Evolutionary conservation across 35 echinoderm and acorn worm species (phyloP).

Genomic region (Amphiura filiformis): DNA sequence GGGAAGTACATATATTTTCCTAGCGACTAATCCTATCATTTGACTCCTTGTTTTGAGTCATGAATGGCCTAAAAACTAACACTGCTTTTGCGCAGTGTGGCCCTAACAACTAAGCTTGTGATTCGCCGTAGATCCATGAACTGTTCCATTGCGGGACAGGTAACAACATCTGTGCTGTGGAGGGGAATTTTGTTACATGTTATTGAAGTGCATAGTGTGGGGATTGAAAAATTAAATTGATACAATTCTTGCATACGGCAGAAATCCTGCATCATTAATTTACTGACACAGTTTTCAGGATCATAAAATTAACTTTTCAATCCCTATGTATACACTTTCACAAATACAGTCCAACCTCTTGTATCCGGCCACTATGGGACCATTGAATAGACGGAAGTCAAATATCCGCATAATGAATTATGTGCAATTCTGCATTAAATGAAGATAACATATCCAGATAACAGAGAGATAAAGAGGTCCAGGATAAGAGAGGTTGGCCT

Average conservation of each 20-base stretch:
- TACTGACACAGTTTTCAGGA: too few relatives aligned
- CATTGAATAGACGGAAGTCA: too few relatives aligned
- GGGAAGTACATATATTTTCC: neutral
- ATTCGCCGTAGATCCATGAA: neutral
- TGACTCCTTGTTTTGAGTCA: neutral
- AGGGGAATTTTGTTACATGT: neutral
- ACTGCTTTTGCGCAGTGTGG: constrained; percentile 6
- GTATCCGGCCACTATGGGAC: too few relatives aligned
- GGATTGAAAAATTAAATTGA: constrained; percentile 5
- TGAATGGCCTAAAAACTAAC: neutral
- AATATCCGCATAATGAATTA: too few relatives aligned
- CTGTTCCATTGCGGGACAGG: neutral
- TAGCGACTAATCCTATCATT: neutral
- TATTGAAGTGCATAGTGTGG: neutral
- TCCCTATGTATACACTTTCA: neutral
- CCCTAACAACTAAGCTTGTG: constrained; percentile 10
- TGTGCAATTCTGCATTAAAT: too few relatives aligned
- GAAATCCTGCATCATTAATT: too few relatives aligned
- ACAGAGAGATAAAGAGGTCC: too few relatives aligned
- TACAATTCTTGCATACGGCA: too few relatives aligned
- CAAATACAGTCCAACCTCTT: neutral
- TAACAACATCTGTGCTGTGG: constrained; percentile 1
- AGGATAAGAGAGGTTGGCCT: too few relatives aligned
- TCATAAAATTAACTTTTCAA: neutral
- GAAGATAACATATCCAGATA: too few relatives aligned